phyloP scores from a whole-genome alignment of 2,888 invertebrate genomes.

The Capitulum mitella region DNA sequence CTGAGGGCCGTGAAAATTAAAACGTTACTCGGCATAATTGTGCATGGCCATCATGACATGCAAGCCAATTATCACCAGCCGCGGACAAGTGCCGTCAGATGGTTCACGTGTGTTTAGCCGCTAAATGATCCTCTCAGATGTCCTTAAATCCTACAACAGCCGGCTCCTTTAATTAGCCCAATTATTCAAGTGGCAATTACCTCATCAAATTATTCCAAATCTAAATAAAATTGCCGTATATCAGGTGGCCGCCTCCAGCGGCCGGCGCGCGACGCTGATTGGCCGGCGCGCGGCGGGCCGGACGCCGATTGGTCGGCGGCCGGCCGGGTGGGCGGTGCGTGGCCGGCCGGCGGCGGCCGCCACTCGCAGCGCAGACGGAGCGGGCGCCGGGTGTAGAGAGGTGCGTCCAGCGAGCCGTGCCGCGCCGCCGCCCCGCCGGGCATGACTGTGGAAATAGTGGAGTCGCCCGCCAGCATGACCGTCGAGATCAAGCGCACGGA shows the following conservation, averaged over 20 bases:
- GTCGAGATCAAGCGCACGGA: conserved; percentile 10
- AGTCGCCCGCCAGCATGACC: not conserved
- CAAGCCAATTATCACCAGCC: not conserved
- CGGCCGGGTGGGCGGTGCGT: not conserved
- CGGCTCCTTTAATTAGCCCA: not conserved
- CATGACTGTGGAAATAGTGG: conserved; percentile 17
- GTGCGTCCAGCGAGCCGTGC: not conserved
- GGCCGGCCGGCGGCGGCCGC: not conserved
- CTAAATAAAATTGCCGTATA: not conserved
- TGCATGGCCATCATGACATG: not conserved
- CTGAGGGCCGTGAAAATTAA: not conserved
- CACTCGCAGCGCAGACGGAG: not conserved
- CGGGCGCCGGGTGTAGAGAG: not conserved
- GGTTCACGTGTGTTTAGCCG: not conserved
- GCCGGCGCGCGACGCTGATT: not conserved
- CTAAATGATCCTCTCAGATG: not conserved
- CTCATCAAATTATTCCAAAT: conserved; percentile 8
- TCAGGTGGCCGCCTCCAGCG: not conserved
- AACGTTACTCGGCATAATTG: not conserved
- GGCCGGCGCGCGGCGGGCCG: not conserved
- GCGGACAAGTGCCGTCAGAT: not conserved
- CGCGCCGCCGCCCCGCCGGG: not conserved
- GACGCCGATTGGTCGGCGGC: not conserved
- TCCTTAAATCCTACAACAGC: not conserved
- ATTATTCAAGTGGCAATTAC: conserved; percentile 6